These are phyloP conservation scores for Hypanus sabinus DNA, from an alignment of 2,113 vertebrate genomes.

Conservation along the genomic window DNA sequence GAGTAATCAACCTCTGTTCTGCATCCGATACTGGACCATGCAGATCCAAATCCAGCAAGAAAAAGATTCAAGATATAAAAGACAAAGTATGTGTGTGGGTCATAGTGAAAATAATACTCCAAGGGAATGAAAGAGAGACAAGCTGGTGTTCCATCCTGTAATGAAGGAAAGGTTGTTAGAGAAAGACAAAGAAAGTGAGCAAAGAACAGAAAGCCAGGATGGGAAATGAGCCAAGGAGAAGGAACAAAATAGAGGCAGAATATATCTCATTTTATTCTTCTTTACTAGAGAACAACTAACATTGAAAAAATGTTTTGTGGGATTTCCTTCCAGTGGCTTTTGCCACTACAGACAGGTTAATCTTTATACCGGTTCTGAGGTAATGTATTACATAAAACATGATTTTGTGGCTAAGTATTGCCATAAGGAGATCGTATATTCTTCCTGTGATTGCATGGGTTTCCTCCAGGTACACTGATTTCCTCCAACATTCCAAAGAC, in stretches of 20 bases:
- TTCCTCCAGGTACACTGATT: too few species aligned
- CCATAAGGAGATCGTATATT: too few species aligned
- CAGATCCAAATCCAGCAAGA: neutral
- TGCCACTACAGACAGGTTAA: neutral
- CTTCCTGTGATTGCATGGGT: too few species aligned
- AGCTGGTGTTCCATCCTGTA: neutral
- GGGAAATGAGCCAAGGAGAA: neutral
- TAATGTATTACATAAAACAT: neutral
- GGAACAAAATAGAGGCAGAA: neutral
- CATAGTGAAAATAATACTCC: neutral
- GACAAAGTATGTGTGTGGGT: neutral
- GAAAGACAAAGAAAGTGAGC: too few species aligned
- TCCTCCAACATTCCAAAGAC: too few species aligned
- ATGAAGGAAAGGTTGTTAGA: neutral
- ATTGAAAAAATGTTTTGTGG: neutral
- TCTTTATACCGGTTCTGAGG: neutral
- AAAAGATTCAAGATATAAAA: neutral
- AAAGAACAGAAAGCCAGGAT: neutral
- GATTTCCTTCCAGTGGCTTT: neutral
- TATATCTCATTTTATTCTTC: neutral
- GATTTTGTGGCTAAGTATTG: neutral
- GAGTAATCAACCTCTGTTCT: neutral
- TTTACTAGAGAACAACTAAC: neutral
- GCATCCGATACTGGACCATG: neutral
- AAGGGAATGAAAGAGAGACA: neutral